Percentiles rank a stretch among this genome's conserved stretches.
phyloP scores from a whole-genome alignment of 2,888 invertebrate species.

The Palloptera scutellata region DNA sequence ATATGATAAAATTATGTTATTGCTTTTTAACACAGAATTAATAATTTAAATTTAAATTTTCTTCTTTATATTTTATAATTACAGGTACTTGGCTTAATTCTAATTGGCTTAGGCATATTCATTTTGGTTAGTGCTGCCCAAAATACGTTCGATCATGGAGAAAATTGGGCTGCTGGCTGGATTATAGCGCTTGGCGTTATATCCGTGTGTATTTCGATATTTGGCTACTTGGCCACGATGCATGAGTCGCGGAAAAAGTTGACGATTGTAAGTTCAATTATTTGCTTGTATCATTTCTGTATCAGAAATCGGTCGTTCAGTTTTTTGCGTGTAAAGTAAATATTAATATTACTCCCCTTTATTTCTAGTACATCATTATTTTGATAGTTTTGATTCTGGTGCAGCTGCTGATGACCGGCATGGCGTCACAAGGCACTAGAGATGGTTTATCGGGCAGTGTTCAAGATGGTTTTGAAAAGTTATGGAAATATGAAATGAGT shows the following conservation, averaged over 20 bases:
- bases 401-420: constrained; percentile 54
- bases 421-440: constrained; percentile 56
- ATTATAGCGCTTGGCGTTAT: constrained; percentile 52
- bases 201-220: constrained; percentile 50
- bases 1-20: too few relatives aligned
- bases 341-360: background rate
- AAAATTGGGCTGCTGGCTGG: constrained; percentile 54
- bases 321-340: too few relatives aligned
- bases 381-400: constrained; percentile 48
- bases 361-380: constrained; percentile 46
- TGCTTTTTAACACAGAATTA: too few relatives aligned
- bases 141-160: constrained; percentile 54
- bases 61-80: background rate
- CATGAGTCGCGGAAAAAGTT: constrained; percentile 51
- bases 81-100: constrained; percentile 52
- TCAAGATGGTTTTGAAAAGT: constrained; percentile 50
- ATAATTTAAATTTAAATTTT: too few relatives aligned
- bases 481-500: constrained; percentile 51
- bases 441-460: constrained; percentile 57
- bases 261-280: constrained; percentile 46
- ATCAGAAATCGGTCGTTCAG: background rate
- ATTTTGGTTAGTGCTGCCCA: constrained; percentile 51
- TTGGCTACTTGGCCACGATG: constrained; percentile 55
- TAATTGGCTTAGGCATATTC: constrained; percentile 55
- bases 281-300: background rate